Conservation (phyloP, 2,888 invertebrate species). For the Adineta ricciae region DNA sequence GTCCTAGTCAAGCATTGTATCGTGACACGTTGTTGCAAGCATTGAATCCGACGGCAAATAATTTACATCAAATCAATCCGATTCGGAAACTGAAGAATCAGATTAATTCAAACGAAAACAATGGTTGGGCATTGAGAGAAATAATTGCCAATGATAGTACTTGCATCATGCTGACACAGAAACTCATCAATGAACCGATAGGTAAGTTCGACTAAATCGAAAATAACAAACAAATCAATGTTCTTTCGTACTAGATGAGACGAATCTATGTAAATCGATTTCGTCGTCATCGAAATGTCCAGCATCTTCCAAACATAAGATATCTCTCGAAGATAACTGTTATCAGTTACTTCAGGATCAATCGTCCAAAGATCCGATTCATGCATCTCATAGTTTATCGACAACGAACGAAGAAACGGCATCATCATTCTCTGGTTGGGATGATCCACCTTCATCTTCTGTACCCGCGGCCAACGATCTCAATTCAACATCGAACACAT, state of each 20-base stretch:
- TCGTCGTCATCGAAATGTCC: not conserved
- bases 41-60: not conserved
- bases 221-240: too few relatives aligned
- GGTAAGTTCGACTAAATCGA: not conserved
- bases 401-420: constrained; percentile 1
- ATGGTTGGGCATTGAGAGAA: not conserved
- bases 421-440: not conserved
- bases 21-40: not conserved
- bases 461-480: not conserved
- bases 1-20: not conserved
- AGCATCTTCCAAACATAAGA: not conserved
- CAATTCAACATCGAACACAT: not conserved
- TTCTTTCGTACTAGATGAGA: too few relatives aligned
- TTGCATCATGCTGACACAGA: not conserved
- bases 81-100: not conserved
- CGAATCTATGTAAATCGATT: not conserved
- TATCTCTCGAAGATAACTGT: not conserved
- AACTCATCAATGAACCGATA: not conserved
- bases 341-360: not conserved
- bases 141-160: not conserved
- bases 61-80: not conserved
- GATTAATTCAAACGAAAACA: not conserved
- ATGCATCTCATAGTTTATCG: not conserved
- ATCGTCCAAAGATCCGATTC: not conserved
- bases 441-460: not conserved